Evolutionary conservation across 2,113 vertebrate species (phyloP), one percentile per base, ranked within the genome.

Genomic region (Xiphorhynchus elegans): DNA sequence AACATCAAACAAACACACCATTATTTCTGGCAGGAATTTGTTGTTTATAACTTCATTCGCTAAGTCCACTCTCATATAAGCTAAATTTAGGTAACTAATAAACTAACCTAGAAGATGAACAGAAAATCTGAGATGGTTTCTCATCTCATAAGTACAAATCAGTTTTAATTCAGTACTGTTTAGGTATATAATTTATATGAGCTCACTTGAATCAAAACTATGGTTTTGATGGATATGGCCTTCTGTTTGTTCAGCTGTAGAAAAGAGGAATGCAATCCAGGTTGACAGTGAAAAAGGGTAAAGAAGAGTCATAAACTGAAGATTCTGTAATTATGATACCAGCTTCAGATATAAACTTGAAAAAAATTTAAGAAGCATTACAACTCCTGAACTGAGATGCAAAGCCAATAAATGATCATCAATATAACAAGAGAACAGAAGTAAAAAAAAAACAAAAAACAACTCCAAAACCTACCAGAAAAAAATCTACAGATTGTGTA

Each of bases 181-280:
- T 47, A 87, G 56, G 76, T 52, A 80, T 64, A 63, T 13, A 82
- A 52, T 60, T 87, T 93, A 29, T 47, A 92, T 69, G 64, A 93
- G 63, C 73, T 94, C 76, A 66, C 21, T 83, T 90, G 37, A 50
- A 94, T 82, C 37, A 60, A 85, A 74, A 69, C 37, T 84, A 35
- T 28, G 55, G 26, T 77, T 88, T 96, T 96, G 83, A 95, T 87
- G 79, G 92, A 94, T 90, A 96, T 49, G 37, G 87, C 85, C 92
- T 90, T 96, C 93, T 96, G 90, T 75, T 95, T 94, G 93, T 93
- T 94, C 96, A 96, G 82, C 85, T 95, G 92, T 77, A 89, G 87
- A 72, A 92, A 50, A 74, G 52, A 83, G 44, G 68, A 77, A 96
- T 77, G 64, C 13, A 86, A 68, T 75, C 50, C 85, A 88, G 78